Percentiles rank a stretch among this genome's conserved stretches.
Evolutionary conservation across 2,113 vertebrate genomes (phyloP).

Genomic region (Candoia aspera): DNA sequence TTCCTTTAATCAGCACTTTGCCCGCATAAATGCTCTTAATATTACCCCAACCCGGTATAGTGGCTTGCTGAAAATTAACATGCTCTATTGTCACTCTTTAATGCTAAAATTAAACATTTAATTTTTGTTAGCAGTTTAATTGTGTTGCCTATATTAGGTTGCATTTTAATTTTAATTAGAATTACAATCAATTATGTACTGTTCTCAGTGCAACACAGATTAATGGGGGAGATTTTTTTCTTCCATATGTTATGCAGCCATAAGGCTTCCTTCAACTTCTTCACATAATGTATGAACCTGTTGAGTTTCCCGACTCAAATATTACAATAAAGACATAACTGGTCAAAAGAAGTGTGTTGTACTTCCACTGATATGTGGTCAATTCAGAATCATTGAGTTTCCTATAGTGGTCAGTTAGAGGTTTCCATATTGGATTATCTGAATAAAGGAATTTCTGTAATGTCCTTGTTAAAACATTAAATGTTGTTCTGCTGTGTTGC

Average conservation of each 20-base stretch:
- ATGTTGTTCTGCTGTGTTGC: background rate
- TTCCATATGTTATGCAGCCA: slow-evolving; percentile 18
- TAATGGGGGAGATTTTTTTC: slow-evolving; percentile 7
- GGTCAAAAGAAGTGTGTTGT: background rate
- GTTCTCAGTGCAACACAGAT: slow-evolving; percentile 24
- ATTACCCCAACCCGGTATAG: slow-evolving; percentile 14
- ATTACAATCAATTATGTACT: slow-evolving; percentile 43
- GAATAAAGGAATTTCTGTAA: background rate
- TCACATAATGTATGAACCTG: slow-evolving; percentile 36
- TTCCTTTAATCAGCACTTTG: slow-evolving; percentile 40
- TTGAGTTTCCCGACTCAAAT: background rate
- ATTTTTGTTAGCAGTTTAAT: slow-evolving; percentile 54
- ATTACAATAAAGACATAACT: slow-evolving; percentile 10
- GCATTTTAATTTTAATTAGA: slow-evolving; percentile 55
- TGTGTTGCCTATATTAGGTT: slow-evolving; percentile 34
- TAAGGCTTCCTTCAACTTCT: background rate
- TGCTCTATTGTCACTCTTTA: slow-evolving; percentile 35
- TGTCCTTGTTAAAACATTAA: background rate
- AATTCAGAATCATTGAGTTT: slow-evolving; percentile 11
- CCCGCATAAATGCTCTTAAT: slow-evolving; percentile 50
- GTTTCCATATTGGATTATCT: background rate
- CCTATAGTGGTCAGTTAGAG: background rate
- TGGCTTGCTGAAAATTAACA: slow-evolving; percentile 29
- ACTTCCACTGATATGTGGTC: background rate
- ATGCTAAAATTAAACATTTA: slow-evolving; percentile 46